Base-by-base conservation (phyloP, 2,113 vertebrate species). In the Plectropomus leopardus region DNA sequence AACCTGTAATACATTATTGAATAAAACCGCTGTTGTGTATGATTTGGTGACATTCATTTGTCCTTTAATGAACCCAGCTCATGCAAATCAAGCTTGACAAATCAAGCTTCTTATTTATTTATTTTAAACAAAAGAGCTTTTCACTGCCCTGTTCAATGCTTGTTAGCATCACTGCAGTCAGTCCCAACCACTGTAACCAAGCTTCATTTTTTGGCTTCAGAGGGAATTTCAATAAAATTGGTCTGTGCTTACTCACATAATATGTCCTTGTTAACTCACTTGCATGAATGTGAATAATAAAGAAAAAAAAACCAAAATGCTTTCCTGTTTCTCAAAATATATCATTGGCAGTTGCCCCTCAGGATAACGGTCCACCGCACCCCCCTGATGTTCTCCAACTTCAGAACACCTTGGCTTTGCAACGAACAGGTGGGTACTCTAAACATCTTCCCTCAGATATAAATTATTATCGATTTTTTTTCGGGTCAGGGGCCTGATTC, bases 401-500 rank as follows among this genome's bases (percentile, higher is more conserved):
- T 19, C 75, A 79, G 21, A 86, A 72, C 30, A 85, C 75, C 4
- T 21, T 40, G 6, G 17, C 57, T 40, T 67, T 94, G 59, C 89
- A 90, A 74, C 76, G 7, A 57, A 92, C 88, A 70, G 93, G 93
- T 94, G 17, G 60, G 82, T 45, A 30, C 24, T 2, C 54, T n/a
- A 3, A 80, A n/a, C 5, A 2, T 23, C 8, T 26, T 28, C 28
- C 21, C 42, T 36, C 17, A 10, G 19, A 42, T 21, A 72, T 23
- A 4, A 23, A 54, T 17, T 58, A 17, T 54, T 51, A 45, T 24
- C 2, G 19, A 42, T 54, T 15, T 28, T 17, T 21, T 30, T 42
- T 10, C 4, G 15, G 19, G 19, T 51, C 32, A 66, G n/a, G n/a
- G n/a, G n/a, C n/a, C 60, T 72, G 65, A 84, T 66, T 55, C 16